Base-by-base conservation (phyloP, 2,113 vertebrate species). In the Pseudorasbora parva region DNA sequence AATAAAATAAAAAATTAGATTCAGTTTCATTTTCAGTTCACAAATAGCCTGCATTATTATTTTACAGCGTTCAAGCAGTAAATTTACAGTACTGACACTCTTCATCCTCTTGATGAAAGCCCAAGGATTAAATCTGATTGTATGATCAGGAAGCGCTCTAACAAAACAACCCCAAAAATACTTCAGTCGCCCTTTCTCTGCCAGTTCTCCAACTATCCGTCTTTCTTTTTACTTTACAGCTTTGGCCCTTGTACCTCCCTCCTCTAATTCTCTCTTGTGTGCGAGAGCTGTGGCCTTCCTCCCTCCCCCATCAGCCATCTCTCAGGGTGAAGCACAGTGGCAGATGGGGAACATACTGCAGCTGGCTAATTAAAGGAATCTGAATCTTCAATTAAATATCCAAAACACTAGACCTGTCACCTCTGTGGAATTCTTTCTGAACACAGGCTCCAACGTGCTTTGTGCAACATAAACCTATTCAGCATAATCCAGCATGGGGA, bases 351-450 rank as follows among this genome's bases (percentile, higher is more conserved):
- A 68, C 78, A 82, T 80, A 78, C 82, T 69, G 84, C 15, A 75
- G 60, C 84, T 77, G 23, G 82, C 84, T 86, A 89, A 88, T 88
- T 88, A 88, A 87, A 84, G 71, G 72, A 84, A 85, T 74, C 62
- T 77, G 60, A 87, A 85, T 84, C 81, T 84, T 86, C 81, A 88
- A 86, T 73, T 87, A 87, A 88, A 87, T 82, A 86, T 84, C 78
- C 25, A 80, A 84, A 85, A 88, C 85, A 86, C 82, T 59, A 76
- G 60, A 82, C 64, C 79, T n/a, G 69, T 82, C 84, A 88, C 85
- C 82, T 85, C 88, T 19, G 66, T 14, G 81, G 82, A 84, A 84
- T 83, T 82, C 84, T 86, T 82, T 84, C 83, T 84, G 84, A 87
- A 89, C 79, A 81, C 51, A 72, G 73, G n/a, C 47, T 45, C 71